These are phyloP conservation scores for Parnassius smintheus DNA, from an alignment of 2,888 invertebrate species.

Conservation along the genomic window DNA sequence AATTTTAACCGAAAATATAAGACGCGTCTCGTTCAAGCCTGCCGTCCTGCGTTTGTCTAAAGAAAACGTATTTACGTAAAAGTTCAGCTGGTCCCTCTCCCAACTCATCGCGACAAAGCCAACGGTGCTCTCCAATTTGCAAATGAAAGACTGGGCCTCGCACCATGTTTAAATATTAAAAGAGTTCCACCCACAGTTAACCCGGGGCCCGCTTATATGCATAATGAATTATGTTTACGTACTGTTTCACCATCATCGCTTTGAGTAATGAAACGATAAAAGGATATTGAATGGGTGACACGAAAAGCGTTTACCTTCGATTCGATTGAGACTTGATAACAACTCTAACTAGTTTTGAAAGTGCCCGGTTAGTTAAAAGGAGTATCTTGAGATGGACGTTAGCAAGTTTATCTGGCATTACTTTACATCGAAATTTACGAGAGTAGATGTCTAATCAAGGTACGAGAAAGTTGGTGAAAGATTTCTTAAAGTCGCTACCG, in stretches of 20 bases:
- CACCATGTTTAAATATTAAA: constrained; percentile 50
- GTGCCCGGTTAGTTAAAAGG: too few species aligned
- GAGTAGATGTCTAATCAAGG: too few species aligned
- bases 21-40: too few species aligned
- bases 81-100: constrained; percentile 16
- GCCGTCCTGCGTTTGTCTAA: not conserved
- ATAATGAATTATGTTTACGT: constrained; percentile 49
- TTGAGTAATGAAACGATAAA: constrained; percentile 7
- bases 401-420: too few species aligned
- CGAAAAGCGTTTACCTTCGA: constrained; percentile 1
- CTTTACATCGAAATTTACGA: too few species aligned
- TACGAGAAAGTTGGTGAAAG: too few species aligned
- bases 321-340: too few species aligned
- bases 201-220: constrained; percentile 41
- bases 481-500: too few species aligned
- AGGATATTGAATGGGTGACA: constrained; percentile 3
- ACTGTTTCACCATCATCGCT: constrained; percentile 34
- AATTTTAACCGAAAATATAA: too few species aligned
- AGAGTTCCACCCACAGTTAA: constrained; percentile 41
- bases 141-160: constrained; percentile 38
- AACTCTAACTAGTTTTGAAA: too few species aligned
- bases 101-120: constrained; percentile 22
- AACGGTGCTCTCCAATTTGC: constrained; percentile 37
- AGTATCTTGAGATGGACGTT: too few species aligned
- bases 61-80: constrained; percentile 6